Percentiles rank a stretch among this genome's conserved stretches.
Conservation (phyloP, 2,888 invertebrate species). For the Stratiomys singularior region DNA sequence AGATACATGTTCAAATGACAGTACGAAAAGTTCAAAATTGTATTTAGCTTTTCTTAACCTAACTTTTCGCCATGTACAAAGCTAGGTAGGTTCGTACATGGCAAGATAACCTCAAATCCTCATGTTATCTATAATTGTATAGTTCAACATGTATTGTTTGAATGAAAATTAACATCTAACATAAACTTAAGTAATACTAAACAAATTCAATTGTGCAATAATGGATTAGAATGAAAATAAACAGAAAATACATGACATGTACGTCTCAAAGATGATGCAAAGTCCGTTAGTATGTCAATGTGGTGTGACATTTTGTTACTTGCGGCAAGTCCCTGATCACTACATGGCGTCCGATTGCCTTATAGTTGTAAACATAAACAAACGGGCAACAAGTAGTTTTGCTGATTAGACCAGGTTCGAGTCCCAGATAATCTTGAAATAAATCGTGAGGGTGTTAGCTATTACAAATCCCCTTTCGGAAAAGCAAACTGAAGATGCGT, state of each 20-base stretch:
- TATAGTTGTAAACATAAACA: constrained; percentile 13
- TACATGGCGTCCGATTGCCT: constrained; percentile 26
- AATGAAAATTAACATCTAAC: background rate
- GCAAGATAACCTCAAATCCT: background rate
- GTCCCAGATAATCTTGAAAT: background rate
- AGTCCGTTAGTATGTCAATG: constrained; percentile 18
- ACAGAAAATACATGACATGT: constrained; percentile 36
- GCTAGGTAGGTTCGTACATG: background rate
- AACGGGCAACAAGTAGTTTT: constrained; percentile 20
- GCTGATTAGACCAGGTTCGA: background rate
- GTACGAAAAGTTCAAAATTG: background rate
- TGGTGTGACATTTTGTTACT: constrained; percentile 12
- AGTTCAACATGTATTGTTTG: background rate
- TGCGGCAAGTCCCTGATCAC: background rate
- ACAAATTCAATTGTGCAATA: no score
- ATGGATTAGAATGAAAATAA: no score
- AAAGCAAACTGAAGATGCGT: no score
- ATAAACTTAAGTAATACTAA: no score
- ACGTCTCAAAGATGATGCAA: background rate
- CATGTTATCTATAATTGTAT: background rate
- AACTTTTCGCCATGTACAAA: constrained; percentile 40
- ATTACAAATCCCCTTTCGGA: no score
- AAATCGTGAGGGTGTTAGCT: no score
- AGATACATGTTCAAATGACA: background rate
- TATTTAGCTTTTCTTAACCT: constrained; percentile 16